phyloP scores from a whole-genome alignment of 2,797 vertebrate genomes.

The Rhinogobio ventralis region DNA sequence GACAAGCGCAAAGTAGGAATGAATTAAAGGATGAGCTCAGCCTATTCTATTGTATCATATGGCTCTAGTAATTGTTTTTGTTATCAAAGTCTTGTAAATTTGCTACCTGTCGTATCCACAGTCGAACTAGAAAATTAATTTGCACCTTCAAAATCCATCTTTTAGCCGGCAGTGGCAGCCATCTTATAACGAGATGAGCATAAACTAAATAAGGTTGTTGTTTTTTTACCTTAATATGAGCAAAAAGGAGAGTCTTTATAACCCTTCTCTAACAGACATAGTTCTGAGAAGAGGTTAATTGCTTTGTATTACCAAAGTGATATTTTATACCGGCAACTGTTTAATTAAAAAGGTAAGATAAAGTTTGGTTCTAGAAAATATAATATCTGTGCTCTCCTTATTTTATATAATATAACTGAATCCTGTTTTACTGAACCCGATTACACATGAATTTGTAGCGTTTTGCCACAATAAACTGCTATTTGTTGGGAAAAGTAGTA shows the following conservation, averaged over 20 bases:
- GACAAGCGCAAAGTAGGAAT: constrained; percentile 7
- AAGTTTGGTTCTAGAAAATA: constrained; percentile 60
- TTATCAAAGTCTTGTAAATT: constrained; percentile 28
- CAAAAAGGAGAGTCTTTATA: background rate
- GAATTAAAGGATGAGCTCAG: constrained; percentile 1
- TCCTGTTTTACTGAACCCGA: background rate
- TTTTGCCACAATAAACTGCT: background rate
- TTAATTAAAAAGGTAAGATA: constrained; percentile 76
- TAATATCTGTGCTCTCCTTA: background rate
- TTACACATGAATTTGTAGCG: background rate
- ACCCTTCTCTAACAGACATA: background rate
- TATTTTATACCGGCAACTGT: constrained; percentile 62
- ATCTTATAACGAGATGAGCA: background rate
- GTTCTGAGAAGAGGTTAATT: constrained; percentile 40
- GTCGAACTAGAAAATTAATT: background rate
- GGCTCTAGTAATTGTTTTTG: constrained; percentile 9
- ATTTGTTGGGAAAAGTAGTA: background rate
- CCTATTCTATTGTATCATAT: background rate
- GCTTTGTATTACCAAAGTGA: constrained; percentile 55
- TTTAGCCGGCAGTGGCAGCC: background rate
- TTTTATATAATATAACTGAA: background rate
- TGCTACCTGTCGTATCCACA: constrained; percentile 7
- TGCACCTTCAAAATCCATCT: background rate
- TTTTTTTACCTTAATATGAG: background rate
- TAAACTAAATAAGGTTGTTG: background rate